These are phyloP conservation scores for Sthenelais limicola DNA, from an alignment of 2,888 invertebrate genomes.

Conservation along the genomic window DNA sequence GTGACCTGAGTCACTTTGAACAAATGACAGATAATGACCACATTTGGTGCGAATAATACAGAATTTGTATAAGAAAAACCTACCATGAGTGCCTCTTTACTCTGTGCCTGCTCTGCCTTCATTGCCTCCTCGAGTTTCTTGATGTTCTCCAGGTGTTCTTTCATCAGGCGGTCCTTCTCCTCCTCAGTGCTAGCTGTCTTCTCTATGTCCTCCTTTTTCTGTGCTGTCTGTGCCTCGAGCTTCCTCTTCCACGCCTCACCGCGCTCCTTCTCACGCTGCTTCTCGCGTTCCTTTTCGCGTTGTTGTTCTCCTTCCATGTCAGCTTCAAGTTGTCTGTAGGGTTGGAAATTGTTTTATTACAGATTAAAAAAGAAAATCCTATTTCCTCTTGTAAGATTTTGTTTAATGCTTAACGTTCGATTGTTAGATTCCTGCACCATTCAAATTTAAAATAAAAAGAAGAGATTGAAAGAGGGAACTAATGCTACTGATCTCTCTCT, in stretches of 20 bases:
- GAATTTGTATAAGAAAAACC: too few species aligned
- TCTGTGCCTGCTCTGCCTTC: constrained; percentile 57
- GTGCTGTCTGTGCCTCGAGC: constrained; percentile 58
- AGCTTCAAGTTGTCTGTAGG: constrained; percentile 58
- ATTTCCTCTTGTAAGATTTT: background rate
- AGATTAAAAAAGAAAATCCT: too few species aligned
- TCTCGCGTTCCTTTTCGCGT: constrained; percentile 60
- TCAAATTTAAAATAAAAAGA: too few species aligned
- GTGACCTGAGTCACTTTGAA: too few species aligned
- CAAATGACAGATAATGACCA: too few species aligned
- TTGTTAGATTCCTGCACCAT: too few species aligned
- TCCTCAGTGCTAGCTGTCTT: constrained; percentile 54
- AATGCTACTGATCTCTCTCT: too few species aligned
- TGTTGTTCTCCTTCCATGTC: constrained; percentile 61
- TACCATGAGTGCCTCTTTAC: constrained; percentile 53
- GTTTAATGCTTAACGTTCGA: too few species aligned
- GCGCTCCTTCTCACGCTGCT: constrained; percentile 60
- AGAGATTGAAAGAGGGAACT: too few species aligned
- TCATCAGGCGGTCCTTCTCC: constrained; percentile 60
- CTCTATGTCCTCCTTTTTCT: constrained; percentile 60
- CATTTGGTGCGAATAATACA: too few species aligned
- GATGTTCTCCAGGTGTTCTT: constrained; percentile 63
- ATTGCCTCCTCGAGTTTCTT: constrained; percentile 57
- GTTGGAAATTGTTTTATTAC: too few species aligned
- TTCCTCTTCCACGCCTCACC: constrained; percentile 59